phyloP scores from a whole-genome alignment of 2,888 invertebrate species.

The Pollenia angustigena region DNA sequence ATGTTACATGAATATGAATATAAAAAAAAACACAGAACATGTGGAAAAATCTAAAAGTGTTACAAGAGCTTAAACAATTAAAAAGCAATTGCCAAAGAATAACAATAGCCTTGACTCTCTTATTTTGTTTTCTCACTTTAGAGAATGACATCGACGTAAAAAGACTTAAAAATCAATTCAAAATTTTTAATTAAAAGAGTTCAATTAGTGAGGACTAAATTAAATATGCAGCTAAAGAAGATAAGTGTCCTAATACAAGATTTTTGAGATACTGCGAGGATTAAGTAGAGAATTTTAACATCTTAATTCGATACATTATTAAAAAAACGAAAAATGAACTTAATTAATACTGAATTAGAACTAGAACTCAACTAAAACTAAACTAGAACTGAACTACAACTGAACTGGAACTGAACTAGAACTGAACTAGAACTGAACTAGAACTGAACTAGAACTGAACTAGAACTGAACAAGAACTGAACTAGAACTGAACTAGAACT shows the following conservation, averaged over 20 bases:
- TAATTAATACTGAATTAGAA: too few species aligned
- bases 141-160: slow-evolving; percentile 30
- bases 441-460: too few species aligned
- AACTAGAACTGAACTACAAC: too few species aligned
- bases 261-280: background rate
- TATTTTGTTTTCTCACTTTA: slow-evolving; percentile 4
- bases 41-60: slow-evolving; percentile 53
- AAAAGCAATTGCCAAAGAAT: slow-evolving; percentile 27
- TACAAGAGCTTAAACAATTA: slow-evolving; percentile 61
- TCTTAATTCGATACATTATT: too few species aligned
- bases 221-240: background rate
- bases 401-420: too few species aligned
- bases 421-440: too few species aligned
- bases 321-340: too few species aligned
- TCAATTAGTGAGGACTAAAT: background rate
- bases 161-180: slow-evolving; percentile 27
- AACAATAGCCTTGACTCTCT: slow-evolving; percentile 60
- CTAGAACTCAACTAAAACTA: too few species aligned
- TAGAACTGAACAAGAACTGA: too few species aligned
- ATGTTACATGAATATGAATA: slow-evolving; percentile 16
- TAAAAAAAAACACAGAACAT: slow-evolving; percentile 12
- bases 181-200: slow-evolving; percentile 5
- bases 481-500: too few species aligned
- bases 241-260: background rate
- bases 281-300: too few species aligned